Conservation (phyloP, 1,140 invertebrate species). For the Calosoma granatense region DNA sequence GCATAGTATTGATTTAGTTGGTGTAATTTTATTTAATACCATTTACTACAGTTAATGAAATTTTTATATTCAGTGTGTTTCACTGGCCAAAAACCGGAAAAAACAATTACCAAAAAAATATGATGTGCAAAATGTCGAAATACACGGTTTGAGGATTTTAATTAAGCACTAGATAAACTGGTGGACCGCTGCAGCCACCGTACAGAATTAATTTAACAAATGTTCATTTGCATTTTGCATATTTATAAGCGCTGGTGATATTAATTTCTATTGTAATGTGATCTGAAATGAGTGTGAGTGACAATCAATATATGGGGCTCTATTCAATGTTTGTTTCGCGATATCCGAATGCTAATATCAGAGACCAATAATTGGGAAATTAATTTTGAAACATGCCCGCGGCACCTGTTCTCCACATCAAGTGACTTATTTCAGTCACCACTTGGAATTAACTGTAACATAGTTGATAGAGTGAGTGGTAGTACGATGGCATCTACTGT, state of each 20-base stretch:
- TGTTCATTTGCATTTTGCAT: conserved; percentile 20
- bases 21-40: too few relatives aligned
- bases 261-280: conserved; percentile 19
- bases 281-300: conserved; percentile 4
- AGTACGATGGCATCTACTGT: too few relatives aligned
- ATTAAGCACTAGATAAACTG: conserved; percentile 17
- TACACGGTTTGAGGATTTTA: conserved; percentile 17
- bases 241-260: conserved; percentile 19
- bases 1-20: too few relatives aligned
- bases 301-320: background rate
- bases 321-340: background rate
- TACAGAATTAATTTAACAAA: conserved; percentile 19
- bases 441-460: too few relatives aligned
- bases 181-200: conserved; percentile 13
- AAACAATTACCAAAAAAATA: background rate
- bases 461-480: too few relatives aligned
- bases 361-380: background rate
- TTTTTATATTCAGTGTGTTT: background rate
- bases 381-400: background rate
- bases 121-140: conserved; percentile 13
- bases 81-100: background rate
- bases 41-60: too few relatives aligned
- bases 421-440: too few relatives aligned
- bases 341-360: conserved; percentile 8
- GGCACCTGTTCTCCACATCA: background rate